These are phyloP conservation scores for Notiomystis cincta DNA, from an alignment of 2,113 vertebrate genomes.

Conservation along the genomic window DNA sequence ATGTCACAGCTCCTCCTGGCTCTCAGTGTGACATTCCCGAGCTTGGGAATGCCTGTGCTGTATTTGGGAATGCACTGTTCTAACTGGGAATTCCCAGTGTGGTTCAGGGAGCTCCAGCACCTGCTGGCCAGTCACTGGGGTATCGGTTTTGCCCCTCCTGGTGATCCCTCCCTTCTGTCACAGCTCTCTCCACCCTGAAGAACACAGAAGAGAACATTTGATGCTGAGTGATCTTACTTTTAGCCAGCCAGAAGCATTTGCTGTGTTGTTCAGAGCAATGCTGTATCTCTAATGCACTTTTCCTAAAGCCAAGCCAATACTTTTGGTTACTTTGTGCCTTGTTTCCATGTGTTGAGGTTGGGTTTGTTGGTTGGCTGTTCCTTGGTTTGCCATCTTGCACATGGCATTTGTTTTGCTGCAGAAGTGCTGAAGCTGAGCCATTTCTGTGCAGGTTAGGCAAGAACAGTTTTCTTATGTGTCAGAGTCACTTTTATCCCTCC, in stretches of 20 bases:
- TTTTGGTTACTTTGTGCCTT: not conserved
- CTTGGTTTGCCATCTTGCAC: not conserved
- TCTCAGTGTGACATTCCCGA: accelerated
- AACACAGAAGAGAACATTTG: not conserved
- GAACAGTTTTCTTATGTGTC: not conserved
- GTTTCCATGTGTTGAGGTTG: not conserved
- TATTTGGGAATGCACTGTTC: not conserved
- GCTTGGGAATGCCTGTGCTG: not conserved
- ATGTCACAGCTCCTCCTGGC: not conserved
- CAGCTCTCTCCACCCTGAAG: not conserved
- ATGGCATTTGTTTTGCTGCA: not conserved
- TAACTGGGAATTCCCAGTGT: not conserved
- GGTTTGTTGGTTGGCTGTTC: not conserved
- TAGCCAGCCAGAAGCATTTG: not conserved
- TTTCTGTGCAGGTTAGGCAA: not conserved
- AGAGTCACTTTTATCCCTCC: not conserved
- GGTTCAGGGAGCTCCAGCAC: not conserved
- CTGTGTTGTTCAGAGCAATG: not conserved
- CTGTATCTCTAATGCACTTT: not conserved
- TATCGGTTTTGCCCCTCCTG: not conserved
- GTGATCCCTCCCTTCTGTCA: not conserved
- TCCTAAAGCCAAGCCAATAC: not conserved
- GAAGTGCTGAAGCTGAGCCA: not conserved
- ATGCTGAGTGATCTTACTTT: not conserved
- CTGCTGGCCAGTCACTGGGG: not conserved